These are phyloP conservation scores for Rhorus exstirpatorius DNA, from an alignment of 2,888 invertebrate species.

Conservation along the genomic window DNA sequence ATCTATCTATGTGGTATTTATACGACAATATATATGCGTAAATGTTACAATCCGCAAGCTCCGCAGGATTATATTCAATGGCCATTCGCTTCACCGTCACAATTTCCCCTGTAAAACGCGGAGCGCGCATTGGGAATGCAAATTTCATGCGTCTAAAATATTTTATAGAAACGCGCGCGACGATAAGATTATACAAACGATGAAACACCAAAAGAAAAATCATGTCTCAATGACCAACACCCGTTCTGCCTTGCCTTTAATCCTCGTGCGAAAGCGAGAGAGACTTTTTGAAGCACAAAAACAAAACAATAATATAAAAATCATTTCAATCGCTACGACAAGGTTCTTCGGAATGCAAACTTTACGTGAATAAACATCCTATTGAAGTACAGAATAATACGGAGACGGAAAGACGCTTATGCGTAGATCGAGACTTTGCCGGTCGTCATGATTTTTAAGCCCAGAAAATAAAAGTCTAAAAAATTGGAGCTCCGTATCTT, in stretches of 20 bases:
- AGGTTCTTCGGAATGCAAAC: conserved; percentile 21
- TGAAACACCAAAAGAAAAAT: background rate
- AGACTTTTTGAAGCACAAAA: background rate
- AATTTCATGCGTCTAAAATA: conserved; percentile 47
- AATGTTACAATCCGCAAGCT: conserved; percentile 57
- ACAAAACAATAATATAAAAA: background rate
- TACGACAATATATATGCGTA: conserved; percentile 25
- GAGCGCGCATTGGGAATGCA: conserved; percentile 35
- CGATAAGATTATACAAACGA: no score
- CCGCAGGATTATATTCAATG: conserved; percentile 55
- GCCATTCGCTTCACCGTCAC: conserved; percentile 41
- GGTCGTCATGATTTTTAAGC: conserved; percentile 14
- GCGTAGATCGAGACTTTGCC: background rate
- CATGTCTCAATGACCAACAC: conserved; percentile 12
- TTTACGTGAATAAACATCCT: conserved; percentile 8
- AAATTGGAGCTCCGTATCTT: conserved; percentile 33
- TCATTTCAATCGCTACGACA: conserved; percentile 17
- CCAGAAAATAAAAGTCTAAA: background rate
- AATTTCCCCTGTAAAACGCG: conserved; percentile 26
- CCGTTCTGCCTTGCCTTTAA: conserved; percentile 29
- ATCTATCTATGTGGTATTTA: background rate
- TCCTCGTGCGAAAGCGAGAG: conserved; percentile 15
- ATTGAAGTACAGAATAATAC: background rate
- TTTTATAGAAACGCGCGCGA: conserved; percentile 24
- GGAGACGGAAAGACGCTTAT: background rate